A percentile compares a stretch with the other conserved stretches of the same genome.
phyloP scores from a whole-genome alignment of 2,888 invertebrate species.

The Cistogaster globosa region DNA sequence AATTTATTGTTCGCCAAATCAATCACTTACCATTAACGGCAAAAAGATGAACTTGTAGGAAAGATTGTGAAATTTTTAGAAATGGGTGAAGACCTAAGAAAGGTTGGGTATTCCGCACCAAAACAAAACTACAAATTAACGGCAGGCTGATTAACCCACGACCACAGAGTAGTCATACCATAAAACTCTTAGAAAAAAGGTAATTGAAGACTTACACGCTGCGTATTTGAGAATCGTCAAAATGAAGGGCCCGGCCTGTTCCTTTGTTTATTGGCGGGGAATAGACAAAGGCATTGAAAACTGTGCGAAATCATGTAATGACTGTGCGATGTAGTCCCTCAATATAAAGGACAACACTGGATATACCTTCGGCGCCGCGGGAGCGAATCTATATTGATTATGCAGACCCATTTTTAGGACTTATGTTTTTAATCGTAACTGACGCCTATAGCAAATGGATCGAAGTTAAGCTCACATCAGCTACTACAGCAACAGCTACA shows the following conservation, averaged over 20 bases:
- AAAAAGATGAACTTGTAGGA: not conserved
- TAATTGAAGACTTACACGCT: constrained; percentile 32
- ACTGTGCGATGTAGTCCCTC: constrained; percentile 31
- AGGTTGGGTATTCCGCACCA: constrained; percentile 5
- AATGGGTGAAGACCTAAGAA: not conserved
- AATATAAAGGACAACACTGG: too few relatives aligned
- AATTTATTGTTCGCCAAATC: constrained; percentile 22
- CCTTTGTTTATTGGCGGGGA: constrained; percentile 54
- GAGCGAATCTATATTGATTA: too few relatives aligned
- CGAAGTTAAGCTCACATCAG: too few relatives aligned
- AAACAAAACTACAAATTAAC: too few relatives aligned
- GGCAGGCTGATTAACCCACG: constrained; percentile 20
- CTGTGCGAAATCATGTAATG: constrained; percentile 28
- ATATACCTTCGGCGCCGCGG: too few relatives aligned
- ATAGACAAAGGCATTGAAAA: too few relatives aligned
- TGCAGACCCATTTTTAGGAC: too few relatives aligned
- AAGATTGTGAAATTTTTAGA: constrained; percentile 10
- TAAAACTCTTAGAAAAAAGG: not conserved
- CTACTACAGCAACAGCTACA: too few relatives aligned
- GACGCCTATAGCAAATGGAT: too few relatives aligned
- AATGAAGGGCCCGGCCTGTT: too few relatives aligned
- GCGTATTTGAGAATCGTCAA: constrained; percentile 41
- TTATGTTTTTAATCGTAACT: too few relatives aligned
- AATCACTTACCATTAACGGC: constrained; percentile 24
- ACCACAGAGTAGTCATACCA: constrained; percentile 45